Conservation (phyloP, 1,140 invertebrate genomes). For the Epicauta chinensis region DNA sequence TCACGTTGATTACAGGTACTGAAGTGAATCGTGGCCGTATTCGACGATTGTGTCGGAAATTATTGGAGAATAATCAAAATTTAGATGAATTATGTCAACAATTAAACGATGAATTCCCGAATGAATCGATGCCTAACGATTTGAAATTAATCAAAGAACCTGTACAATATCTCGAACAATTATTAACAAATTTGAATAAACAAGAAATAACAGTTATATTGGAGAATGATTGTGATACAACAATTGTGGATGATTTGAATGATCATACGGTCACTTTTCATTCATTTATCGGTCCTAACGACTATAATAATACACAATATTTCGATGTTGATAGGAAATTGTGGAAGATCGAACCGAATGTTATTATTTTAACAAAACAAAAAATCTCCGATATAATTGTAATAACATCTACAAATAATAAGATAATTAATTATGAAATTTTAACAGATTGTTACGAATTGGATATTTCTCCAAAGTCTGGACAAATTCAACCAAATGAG, state of each 20-base stretch:
- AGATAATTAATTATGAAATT: conserved; percentile 22
- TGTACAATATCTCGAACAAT: conserved; percentile 13
- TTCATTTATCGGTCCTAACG: conserved; percentile 15
- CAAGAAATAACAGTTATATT: conserved; percentile 29
- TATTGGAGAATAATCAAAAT: conserved; percentile 17
- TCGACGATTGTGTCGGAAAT: conserved; percentile 26
- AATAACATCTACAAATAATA: conserved; percentile 21
- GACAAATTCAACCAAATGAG: conserved; percentile 20
- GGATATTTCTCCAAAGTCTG: conserved; percentile 17
- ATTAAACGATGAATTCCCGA: conserved; percentile 23
- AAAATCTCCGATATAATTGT: conserved; percentile 26
- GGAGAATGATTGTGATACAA: conserved; percentile 30
- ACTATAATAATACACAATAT: conserved; percentile 16
- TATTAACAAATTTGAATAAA: conserved; percentile 19
- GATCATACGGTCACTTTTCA: conserved; percentile 31
- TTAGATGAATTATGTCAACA: conserved; percentile 22
- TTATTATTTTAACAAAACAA: conserved; percentile 21
- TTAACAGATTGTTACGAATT: conserved; percentile 17
- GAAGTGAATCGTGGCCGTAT: conserved; percentile 32
- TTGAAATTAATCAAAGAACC: conserved; percentile 23
- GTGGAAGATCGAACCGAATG: conserved; percentile 26
- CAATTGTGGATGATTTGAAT: conserved; percentile 20
- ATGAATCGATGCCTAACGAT: conserved; percentile 30
- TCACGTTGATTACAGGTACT: conserved; percentile 29
- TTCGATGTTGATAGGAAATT: conserved; percentile 4